Evolutionary conservation across 2,888 invertebrate genomes (phyloP), one percentile per base, ranked within the genome.

Genomic region (Silvanus unidentatus): DNA sequence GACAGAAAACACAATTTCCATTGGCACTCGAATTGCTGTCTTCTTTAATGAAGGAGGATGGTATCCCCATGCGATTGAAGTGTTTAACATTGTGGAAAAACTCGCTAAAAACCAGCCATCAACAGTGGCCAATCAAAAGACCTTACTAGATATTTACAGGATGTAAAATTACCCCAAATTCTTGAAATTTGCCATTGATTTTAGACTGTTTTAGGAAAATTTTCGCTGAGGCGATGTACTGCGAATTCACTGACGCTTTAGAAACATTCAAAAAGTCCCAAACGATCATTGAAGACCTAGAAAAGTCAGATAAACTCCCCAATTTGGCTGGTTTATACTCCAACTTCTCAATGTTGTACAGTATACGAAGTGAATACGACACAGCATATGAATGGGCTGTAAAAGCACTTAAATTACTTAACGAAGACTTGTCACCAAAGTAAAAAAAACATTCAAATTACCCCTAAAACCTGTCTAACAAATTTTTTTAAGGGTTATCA

Each of bases 1-100:
- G 10, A 32, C 4, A 5, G 10, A 32, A 5, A 32, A 12, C 5
- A 12, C n/a, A 5, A 22, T 22, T 22, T 22, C 22, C 43, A 42
- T 63, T n/a, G 71, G 71, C 6, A 50, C 71, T 35, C 59, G 58
- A 47, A 50, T 70, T 11, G 88, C 88, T 46, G 79, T 80, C 49
- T 95, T 95, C 73, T 79, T 94, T 2, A 86, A 85, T 65, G 94
- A 94, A 65, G 88, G 89, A 1, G 93, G 93, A 0, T 92, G 91
- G 88, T 86, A 86, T 67, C 75, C 76, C 51, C 86, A 88, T 64
- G 86, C 88, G 50, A 83, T 87, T 63, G 75, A 78, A 36, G 81
- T 93, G 42, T 73, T 92, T 53, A 69, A 79, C 32, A 74, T 79
- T 8, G 87, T 88, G 58, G 80, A 84, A 49, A 73, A 78, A 51